A percentile compares a stretch with the other conserved stretches of the same genome.
Evolutionary conservation across 2,888 invertebrate species (phyloP).

Genomic region (Torymus texanus): DNA sequence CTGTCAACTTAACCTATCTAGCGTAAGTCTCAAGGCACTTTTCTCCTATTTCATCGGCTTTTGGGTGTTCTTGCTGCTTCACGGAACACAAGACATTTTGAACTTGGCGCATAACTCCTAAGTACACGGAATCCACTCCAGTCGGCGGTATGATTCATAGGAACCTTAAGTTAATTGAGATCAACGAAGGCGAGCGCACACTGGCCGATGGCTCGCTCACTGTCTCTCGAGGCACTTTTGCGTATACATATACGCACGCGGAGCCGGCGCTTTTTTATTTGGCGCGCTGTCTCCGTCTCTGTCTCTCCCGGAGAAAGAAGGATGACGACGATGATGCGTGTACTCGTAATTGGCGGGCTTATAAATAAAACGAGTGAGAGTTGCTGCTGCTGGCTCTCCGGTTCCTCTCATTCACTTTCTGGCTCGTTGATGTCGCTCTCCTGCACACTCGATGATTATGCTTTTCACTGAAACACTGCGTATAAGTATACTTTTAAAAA

Average conservation of each 20-base stretch:
- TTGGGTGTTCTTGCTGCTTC: too few relatives aligned
- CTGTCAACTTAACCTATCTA: too few relatives aligned
- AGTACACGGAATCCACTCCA: too few relatives aligned
- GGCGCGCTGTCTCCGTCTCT: too few relatives aligned
- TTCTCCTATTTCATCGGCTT: too few relatives aligned
- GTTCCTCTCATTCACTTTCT: conserved; percentile 19
- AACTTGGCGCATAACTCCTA: too few relatives aligned
- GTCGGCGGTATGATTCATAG: background rate
- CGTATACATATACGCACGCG: background rate
- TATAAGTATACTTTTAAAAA: too few relatives aligned
- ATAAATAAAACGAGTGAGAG: conserved; percentile 25
- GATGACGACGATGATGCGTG: conserved; percentile 11
- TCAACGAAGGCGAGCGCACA: background rate
- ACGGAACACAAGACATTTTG: too few relatives aligned
- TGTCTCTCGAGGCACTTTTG: conserved; percentile 7
- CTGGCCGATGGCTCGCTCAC: conserved; percentile 5
- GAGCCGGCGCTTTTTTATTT: background rate
- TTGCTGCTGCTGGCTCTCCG: background rate
- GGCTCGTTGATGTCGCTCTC: background rate
- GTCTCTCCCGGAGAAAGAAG: too few relatives aligned
- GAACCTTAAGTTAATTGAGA: conserved; percentile 9
- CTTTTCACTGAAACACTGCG: too few relatives aligned
- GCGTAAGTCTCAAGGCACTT: too few relatives aligned
- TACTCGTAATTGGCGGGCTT: conserved; percentile 31
- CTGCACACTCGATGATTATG: too few relatives aligned